Conservation (phyloP, 2,113 vertebrate species). For the Rhodinocichla rosea region DNA sequence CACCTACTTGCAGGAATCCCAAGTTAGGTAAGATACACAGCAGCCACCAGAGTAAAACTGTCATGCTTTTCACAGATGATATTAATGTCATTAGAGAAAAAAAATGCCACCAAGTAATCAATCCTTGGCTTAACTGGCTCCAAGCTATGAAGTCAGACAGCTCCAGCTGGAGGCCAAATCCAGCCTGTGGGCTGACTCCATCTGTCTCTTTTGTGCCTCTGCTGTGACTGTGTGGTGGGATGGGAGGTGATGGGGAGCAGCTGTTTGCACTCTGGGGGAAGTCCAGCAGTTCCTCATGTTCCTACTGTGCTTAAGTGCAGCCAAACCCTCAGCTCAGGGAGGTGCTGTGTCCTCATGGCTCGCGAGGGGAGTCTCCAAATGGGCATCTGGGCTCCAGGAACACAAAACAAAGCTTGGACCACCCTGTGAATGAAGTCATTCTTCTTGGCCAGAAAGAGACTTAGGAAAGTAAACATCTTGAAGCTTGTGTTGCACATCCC, state of each 20-base stretch:
- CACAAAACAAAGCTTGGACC: constrained; percentile 50
- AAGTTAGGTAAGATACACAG: not conserved
- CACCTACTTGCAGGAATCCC: not conserved
- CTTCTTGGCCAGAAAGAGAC: constrained; percentile 26
- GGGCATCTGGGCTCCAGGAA: constrained; percentile 44
- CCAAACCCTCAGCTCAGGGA: not conserved
- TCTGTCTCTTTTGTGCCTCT: not conserved
- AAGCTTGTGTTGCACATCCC: not conserved
- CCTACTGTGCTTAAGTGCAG: not conserved
- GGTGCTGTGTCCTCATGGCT: not conserved
- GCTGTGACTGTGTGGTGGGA: not conserved
- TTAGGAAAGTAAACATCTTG: constrained; percentile 54
- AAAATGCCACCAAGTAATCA: not conserved
- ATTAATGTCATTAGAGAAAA: not conserved
- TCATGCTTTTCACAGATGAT: not conserved
- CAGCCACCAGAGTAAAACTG: not conserved
- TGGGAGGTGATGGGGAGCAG: not conserved
- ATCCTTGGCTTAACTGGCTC: constrained; percentile 6
- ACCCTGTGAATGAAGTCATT: constrained; percentile 25
- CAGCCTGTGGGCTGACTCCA: constrained; percentile 13
- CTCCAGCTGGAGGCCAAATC: not conserved
- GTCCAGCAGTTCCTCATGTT: not conserved
- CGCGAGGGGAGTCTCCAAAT: not conserved
- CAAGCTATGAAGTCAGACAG: not conserved
- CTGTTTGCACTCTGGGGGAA: not conserved